Evolutionary conservation across 2,888 invertebrate genomes (phyloP).

Genomic region (Zhuqinia jingwanae): DNA sequence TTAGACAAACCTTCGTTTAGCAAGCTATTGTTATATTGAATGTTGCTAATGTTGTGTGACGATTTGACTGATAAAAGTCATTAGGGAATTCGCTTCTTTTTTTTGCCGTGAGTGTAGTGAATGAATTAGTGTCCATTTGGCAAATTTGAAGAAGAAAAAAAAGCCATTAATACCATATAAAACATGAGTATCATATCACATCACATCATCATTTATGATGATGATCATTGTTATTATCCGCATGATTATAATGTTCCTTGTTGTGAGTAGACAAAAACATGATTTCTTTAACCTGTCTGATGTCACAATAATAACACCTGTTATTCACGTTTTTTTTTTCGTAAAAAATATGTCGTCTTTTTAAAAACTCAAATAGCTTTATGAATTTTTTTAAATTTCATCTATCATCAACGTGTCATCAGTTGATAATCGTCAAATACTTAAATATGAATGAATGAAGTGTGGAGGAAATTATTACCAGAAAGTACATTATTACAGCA

Average conservation of each 20-base stretch:
- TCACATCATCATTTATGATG: slow-evolving; percentile 56
- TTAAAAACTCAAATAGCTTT: not conserved
- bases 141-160: slow-evolving; percentile 25
- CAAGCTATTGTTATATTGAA: slow-evolving; percentile 22
- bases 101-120: not conserved
- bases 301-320: slow-evolving; percentile 64
- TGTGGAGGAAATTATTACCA: not conserved
- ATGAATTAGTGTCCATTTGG: slow-evolving; percentile 54
- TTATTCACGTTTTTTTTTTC: not conserved
- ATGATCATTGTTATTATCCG: slow-evolving; percentile 18
- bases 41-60: slow-evolving; percentile 39
- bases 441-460: slow-evolving; percentile 40
- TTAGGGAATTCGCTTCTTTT: slow-evolving; percentile 12
- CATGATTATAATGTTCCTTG: slow-evolving; percentile 39
- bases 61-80: slow-evolving; percentile 57
- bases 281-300: slow-evolving; percentile 22
- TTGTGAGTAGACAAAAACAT: slow-evolving; percentile 2
- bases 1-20: slow-evolving; percentile 57
- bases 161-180: slow-evolving; percentile 56
- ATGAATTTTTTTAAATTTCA: not conserved
- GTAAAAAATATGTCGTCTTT: slow-evolving; percentile 1
- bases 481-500: too few species aligned
- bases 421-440: not conserved
- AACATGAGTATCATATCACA: slow-evolving; percentile 55
- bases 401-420: slow-evolving; percentile 16